A percentile compares a stretch with the other conserved stretches of the same genome.
These are phyloP conservation scores for Felis catus DNA, from an alignment of 2,113 vertebrate species.

Conservation along the genomic window F.catus_Fca126_mat1.0 CM031423.1:43659001-43659500, in stretches of 20 bases:
- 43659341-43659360: background rate
- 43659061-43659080: background rate
- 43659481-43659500: background rate
- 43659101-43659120: background rate
- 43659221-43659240: conserved; percentile 17
- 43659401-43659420: background rate
- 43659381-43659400: background rate
- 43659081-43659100: background rate
- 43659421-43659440: background rate
- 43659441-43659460: background rate
- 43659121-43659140: conserved; percentile 7
- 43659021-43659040: background rate
- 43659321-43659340: background rate
- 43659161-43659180: background rate
- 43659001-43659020: background rate
- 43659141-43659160: background rate
- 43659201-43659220: background rate
- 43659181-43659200: background rate
- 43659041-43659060: background rate
- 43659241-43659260: background rate
- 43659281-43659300: background rate
- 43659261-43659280: background rate
- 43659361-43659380: background rate
- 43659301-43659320: background rate
- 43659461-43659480: background rate